These are phyloP conservation scores for Syrmaticus mikado DNA, from an alignment of 2,113 vertebrate genomes.

Conservation along the genomic window DNA sequence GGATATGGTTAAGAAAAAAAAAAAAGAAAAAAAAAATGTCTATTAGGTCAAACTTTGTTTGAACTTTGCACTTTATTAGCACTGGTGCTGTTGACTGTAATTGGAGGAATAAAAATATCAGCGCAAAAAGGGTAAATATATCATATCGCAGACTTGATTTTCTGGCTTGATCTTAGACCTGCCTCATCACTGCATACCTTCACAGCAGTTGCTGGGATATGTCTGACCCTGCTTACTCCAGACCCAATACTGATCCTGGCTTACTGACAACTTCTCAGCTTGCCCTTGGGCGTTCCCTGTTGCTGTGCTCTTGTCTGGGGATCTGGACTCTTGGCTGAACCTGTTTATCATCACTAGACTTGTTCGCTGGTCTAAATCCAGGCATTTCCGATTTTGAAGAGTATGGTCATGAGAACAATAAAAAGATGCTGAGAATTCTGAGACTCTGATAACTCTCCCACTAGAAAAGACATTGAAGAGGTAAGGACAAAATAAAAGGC, in stretches of 20 bases:
- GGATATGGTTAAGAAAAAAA: not conserved
- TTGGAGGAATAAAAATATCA: not conserved
- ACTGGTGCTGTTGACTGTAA: not conserved
- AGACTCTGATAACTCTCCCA: not conserved
- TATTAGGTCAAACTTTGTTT: not conserved
- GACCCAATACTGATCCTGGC: not conserved
- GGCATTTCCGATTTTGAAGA: not conserved
- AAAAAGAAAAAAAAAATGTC: not conserved
- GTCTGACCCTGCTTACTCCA: not conserved
- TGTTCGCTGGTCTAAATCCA: not conserved
- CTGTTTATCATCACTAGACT: not conserved
- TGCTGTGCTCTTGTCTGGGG: not conserved
- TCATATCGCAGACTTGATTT: not conserved
- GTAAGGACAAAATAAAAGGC: not conserved
- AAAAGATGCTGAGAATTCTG: not conserved
- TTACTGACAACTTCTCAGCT: not conserved
- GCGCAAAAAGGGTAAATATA: not conserved
- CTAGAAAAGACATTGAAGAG: not conserved
- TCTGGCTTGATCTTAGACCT: not conserved
- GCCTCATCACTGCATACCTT: not conserved
- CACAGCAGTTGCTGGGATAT: not conserved
- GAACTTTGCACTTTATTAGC: not conserved
- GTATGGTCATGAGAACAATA: not conserved
- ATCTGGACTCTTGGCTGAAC: not conserved
- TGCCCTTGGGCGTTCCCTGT: not conserved